Percentiles rank a stretch among this genome's conserved stretches.
Conservation (phyloP, 2,113 vertebrate species). For the Physeter macrocephalus region DNA sequence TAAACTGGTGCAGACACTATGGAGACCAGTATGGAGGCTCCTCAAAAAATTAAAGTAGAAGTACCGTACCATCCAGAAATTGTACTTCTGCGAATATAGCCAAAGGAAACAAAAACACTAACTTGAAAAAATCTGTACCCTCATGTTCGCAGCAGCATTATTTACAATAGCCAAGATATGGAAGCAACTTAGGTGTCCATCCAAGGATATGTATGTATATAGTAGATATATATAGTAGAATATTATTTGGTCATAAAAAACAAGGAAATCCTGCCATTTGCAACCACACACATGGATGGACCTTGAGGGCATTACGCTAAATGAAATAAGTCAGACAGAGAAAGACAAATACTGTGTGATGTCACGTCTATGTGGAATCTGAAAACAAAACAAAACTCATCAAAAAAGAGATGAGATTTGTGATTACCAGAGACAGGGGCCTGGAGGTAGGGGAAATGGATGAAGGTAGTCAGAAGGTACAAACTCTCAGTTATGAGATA, state of each 20-base stretch:
- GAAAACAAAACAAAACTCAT: not conserved
- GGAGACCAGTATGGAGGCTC: not conserved
- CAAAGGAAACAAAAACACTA: not conserved
- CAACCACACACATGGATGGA: not conserved
- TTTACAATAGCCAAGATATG: not conserved
- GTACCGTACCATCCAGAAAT: not conserved
- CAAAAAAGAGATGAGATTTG: not conserved
- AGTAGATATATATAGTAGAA: not conserved
- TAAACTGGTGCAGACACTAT: no score
- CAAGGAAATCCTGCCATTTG: not conserved
- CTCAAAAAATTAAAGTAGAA: not conserved
- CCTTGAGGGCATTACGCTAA: not conserved
- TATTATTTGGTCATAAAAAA: not conserved
- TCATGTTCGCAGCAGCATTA: not conserved
- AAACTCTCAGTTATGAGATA: not conserved
- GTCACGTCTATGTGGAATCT: not conserved
- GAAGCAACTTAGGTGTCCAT: not conserved
- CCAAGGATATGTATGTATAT: not conserved
- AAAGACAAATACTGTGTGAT: not conserved
- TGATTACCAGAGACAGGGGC: not conserved
- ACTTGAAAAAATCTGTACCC: not conserved
- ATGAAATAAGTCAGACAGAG: not conserved
- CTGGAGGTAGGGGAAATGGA: not conserved
- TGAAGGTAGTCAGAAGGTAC: not conserved
- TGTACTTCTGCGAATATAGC: not conserved